These are phyloP conservation scores for Silurus glanis DNA, from an alignment of 2,113 vertebrate genomes.

Conservation along the genomic window DNA sequence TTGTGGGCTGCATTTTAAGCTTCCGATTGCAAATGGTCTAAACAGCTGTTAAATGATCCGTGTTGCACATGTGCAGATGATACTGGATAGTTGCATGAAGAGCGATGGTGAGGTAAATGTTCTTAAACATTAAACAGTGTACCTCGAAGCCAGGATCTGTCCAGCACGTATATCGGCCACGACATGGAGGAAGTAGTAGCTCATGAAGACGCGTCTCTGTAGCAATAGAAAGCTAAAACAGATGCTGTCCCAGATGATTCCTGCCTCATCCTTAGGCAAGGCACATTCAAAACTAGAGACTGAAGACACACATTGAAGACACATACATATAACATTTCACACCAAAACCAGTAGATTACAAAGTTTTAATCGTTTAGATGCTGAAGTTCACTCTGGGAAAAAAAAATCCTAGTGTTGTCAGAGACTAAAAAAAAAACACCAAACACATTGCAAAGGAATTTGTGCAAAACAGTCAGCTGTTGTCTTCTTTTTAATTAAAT, in stretches of 20 bases:
- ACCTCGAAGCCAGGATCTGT: slow-evolving; percentile 96
- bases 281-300: slow-evolving; percentile 66
- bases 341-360: neutral
- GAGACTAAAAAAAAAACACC: neutral
- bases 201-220: slow-evolving; percentile 98
- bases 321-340: neutral
- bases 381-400: neutral
- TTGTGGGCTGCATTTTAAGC: neutral
- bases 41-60: neutral
- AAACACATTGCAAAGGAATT: neutral
- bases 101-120: neutral
- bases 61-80: neutral
- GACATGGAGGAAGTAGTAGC: slow-evolving; percentile 97
- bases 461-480: neutral
- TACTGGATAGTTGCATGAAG: neutral
- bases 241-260: slow-evolving; percentile 99
- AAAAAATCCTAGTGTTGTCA: neutral
- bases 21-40: neutral
- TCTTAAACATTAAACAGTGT: slow-evolving; percentile 32
- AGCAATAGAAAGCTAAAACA: slow-evolving; percentile 96
- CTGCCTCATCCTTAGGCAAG: slow-evolving; percentile 86
- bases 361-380: neutral
- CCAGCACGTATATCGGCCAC: slow-evolving; percentile 97
- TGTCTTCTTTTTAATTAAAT: neutral
- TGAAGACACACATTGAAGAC: slow-evolving; percentile 3